Conservation (phyloP, 2,888 invertebrate genomes). For the Pseudococcus viburni region DNA sequence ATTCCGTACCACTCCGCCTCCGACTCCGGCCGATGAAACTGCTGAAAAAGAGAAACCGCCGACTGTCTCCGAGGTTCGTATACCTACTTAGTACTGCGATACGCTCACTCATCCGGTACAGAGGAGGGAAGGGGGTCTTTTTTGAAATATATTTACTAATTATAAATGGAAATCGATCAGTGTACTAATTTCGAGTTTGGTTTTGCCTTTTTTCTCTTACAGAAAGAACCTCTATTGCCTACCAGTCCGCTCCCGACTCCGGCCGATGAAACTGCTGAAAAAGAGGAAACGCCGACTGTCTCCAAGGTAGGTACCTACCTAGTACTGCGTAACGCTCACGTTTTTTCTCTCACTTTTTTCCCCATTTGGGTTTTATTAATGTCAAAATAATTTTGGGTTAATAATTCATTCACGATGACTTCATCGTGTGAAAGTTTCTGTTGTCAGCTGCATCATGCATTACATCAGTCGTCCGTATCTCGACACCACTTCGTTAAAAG, state of each 20-base stretch:
- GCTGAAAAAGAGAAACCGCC: constrained; percentile 59
- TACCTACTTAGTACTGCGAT: too few relatives aligned
- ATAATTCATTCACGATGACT: too few relatives aligned
- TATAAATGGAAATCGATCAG: not conserved
- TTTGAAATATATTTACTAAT: not conserved
- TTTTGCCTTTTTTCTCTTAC: not conserved
- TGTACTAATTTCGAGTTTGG: not conserved
- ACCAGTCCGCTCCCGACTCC: constrained; percentile 63
- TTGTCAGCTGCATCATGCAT: too few relatives aligned
- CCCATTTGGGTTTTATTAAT: too few relatives aligned
- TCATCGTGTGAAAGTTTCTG: too few relatives aligned
- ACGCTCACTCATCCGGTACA: too few relatives aligned
- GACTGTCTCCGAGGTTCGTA: constrained; percentile 52
- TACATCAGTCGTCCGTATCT: too few relatives aligned
- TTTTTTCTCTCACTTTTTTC: too few relatives aligned
- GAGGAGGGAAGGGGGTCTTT: too few relatives aligned
- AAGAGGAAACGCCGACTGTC: constrained; percentile 59
- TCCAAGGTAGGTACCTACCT: constrained; percentile 55
- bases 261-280: constrained; percentile 60
- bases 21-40: constrained; percentile 62
- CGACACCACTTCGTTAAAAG: too few relatives aligned
- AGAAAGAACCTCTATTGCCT: constrained; percentile 62
- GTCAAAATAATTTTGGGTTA: too few relatives aligned
- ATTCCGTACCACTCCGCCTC: constrained; percentile 60
- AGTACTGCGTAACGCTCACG: too few relatives aligned